Evolutionary conservation across 2,888 invertebrate species (phyloP).

Genomic region (Pachliopta kotzebuea): DNA sequence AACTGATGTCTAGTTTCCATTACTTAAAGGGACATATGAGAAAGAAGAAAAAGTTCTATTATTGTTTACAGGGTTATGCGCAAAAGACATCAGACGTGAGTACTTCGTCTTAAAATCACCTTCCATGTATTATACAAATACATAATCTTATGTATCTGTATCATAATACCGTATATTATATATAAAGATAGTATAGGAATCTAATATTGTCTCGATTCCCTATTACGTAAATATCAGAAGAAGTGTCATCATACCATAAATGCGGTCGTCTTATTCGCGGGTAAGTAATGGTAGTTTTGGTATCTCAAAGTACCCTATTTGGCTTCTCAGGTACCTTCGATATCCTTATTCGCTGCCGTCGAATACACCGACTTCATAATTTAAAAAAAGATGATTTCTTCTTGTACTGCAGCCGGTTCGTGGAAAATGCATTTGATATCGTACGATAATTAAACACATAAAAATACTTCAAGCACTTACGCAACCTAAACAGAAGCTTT

Average conservation of each 20-base stretch:
- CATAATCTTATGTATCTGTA: too few relatives aligned
- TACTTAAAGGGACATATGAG: too few relatives aligned
- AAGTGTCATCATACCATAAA: slow-evolving; percentile 38
- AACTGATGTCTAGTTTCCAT: too few relatives aligned
- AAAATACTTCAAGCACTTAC: too few relatives aligned
- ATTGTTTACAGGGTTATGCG: too few relatives aligned
- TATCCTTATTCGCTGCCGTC: slow-evolving; percentile 41
- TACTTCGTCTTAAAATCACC: too few relatives aligned
- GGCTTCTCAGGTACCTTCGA: slow-evolving; percentile 40
- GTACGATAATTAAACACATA: background rate
- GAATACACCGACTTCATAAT: slow-evolving; percentile 24
- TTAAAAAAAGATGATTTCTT: slow-evolving; percentile 16
- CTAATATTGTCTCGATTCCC: slow-evolving; percentile 19
- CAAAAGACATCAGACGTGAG: too few relatives aligned
- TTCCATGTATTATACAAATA: too few relatives aligned
- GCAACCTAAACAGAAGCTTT: too few relatives aligned
- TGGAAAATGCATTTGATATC: slow-evolving; percentile 12
- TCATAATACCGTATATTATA: too few relatives aligned
- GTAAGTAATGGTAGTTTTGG: slow-evolving; percentile 49
- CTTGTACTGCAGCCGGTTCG: slow-evolving; percentile 6
- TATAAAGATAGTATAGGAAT: background rate
- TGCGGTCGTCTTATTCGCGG: slow-evolving; percentile 36
- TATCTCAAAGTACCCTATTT: slow-evolving; percentile 45
- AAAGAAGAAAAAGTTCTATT: too few relatives aligned
- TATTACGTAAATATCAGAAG: slow-evolving; percentile 29